Evolutionary conservation across 2,797 vertebrate species (phyloP).

Genomic region (Pitangus sulphuratus): DNA sequence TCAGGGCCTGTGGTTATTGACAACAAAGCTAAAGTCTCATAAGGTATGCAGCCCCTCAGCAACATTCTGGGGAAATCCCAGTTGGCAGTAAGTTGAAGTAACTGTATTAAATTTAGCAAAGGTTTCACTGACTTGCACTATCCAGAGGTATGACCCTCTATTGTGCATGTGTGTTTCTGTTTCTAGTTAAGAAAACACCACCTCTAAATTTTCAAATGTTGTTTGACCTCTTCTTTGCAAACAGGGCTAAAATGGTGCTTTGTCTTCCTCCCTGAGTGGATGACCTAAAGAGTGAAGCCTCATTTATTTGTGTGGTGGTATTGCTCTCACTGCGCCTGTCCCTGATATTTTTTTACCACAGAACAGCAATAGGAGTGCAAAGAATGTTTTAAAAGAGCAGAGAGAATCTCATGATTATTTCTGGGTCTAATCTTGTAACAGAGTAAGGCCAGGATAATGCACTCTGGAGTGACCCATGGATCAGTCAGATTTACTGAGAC

Average conservation of each 20-base stretch:
- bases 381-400: conserved; percentile 19
- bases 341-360: not conserved
- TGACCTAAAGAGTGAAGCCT: conserved; percentile 25
- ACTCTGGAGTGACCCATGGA: conserved; percentile 22
- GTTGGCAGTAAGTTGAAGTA: not conserved
- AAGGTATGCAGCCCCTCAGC: not conserved
- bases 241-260: not conserved
- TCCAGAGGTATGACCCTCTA: not conserved
- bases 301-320: not conserved
- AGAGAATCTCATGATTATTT: conserved; percentile 38
- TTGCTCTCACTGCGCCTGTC: not conserved
- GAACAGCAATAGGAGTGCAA: not conserved
- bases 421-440: conserved; percentile 58
- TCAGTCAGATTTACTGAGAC: conserved; percentile 69
- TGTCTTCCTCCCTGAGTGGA: not conserved
- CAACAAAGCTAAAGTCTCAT: not conserved
- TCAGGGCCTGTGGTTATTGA: not conserved
- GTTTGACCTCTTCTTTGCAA: conserved; percentile 31
- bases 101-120: not conserved
- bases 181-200: not conserved
- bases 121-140: not conserved
- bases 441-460: conserved; percentile 44
- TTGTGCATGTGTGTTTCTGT: not conserved
- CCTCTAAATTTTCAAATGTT: not conserved
- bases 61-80: not conserved